Evolutionary conservation across 64 coral and sea anemone species (phyloP), one percentile per base, ranked within the genome.

Genomic region (Acropora tenuis): DNA sequence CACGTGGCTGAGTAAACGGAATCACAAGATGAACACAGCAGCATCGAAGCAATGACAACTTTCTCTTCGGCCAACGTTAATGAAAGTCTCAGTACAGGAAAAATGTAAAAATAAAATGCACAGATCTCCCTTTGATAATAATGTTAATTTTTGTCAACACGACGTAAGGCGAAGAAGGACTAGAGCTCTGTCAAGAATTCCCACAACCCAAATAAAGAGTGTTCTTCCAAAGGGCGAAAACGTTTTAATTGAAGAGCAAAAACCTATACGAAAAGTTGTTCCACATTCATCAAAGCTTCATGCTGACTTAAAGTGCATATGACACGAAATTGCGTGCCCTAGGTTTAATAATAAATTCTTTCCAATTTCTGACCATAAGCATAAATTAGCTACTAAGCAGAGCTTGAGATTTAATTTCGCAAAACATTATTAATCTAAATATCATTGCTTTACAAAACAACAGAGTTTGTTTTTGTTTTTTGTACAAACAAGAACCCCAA

Each of bases 201-300:
- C 76, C 11, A 66, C 43, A 80, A 79, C 1, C 3, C 76, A 67
- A 80, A 63, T 89, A 89, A 89, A 79, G 59, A 75, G 73, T 20
- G 17, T 89, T 78, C 13, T 89, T 40, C 87, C 78, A 89, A 89
- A 89, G 87, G 65, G 75, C 16, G 79, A 42, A 78, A 89, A 89
- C 65, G 73, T 45, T 42, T 7, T 60, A 78, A 60, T 58, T 43
- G 0, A 41, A 78, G 5, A 78, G 76, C 48, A 60, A 79, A 89
- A 78, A 66, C 50, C 60, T 89, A 20, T 79, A 17, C 74, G 73
- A 78, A 78, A 77, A 89, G 48, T 78, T 60, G 50, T 89, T 12
- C 87, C 87, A 89, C 48, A 89, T 8, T 89, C 74, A 77, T 89
- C 52, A 12, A 89, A 78, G 12, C 87, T 89, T 58, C 87, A 89